These are phyloP conservation scores for Tautogolabrus adspersus DNA, from an alignment of 2,113 vertebrate genomes.

Conservation along the genomic window DNA sequence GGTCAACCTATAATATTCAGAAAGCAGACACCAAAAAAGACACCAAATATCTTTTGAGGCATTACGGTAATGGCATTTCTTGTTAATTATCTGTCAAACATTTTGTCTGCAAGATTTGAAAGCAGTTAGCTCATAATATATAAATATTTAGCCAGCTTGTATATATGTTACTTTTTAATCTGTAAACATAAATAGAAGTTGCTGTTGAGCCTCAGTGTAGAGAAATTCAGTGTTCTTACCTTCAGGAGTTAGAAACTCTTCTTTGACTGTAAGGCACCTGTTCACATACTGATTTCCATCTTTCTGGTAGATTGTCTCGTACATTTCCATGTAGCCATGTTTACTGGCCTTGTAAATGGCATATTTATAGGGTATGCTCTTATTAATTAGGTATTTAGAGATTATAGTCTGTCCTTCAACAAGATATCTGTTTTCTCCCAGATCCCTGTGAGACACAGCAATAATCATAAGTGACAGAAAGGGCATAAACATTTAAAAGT, in stretches of 20 bases:
- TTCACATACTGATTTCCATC: rapidly evolving
- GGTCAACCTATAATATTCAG: neutral
- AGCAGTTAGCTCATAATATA: neutral
- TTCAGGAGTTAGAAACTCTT: neutral
- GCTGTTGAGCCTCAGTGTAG: neutral
- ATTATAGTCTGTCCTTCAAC: constrained; percentile 66
- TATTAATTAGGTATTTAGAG: neutral
- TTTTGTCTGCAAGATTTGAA: neutral
- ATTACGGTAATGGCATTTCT: neutral
- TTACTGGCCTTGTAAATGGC: rapidly evolving
- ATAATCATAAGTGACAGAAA: neutral
- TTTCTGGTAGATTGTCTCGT: constrained; percentile 25
- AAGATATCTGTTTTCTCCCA: constrained; percentile 62
- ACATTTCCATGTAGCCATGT: rapidly evolving
- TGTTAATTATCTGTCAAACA: neutral
- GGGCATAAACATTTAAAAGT: too few relatives aligned
- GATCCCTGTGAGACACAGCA: constrained; percentile 51
- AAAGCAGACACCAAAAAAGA: neutral
- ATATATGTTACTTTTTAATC: neutral
- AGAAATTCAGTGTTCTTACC: neutral
- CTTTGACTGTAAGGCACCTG: constrained; percentile 31
- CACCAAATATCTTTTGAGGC: neutral
- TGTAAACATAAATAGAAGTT: neutral
- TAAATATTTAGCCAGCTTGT: neutral
- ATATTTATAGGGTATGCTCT: constrained; percentile 85